Base-by-base conservation (phyloP, 2,888 invertebrate species). In the Spodoptera picta region DNA sequence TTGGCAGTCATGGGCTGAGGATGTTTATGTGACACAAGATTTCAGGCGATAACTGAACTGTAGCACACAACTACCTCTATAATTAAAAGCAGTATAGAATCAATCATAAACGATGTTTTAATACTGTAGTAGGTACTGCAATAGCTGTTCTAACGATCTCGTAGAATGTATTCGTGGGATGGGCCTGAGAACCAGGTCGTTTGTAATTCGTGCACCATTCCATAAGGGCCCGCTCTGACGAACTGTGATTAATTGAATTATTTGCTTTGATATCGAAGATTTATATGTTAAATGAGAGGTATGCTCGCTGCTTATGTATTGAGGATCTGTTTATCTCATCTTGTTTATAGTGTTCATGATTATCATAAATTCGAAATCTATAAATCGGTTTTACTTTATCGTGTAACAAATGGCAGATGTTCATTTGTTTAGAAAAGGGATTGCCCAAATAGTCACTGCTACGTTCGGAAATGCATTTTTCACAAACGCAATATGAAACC, bases 161-260 rank as follows among this genome's bases (percentile, higher is more conserved):
- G 72, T 80, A 81, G 83, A 84, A 83, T 82, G 85, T 77, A 73
- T 80, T 73, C 80, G 82, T 86, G 84, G 86, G 86, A 86, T 86
- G 85, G 83, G 81, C 84, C 64, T 86, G 86, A 58, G 86, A 86
- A 86, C 76, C 75, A 69, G 86, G 86, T 78, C 84, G 79, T 43
- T 73, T 67, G 73, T 77, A 77, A 78, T 76, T 73, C 75, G 67
- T 69, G 56, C 47, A 48, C 4, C 27, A 27, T 19, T 63, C 46
- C n/a, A 50, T 57, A 27, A 68, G 60, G 64, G 58, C 65, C 49
- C 19, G 31, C 31, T 52, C 31, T 52, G 46, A 47, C 31, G 24
- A 42, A n/a, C 27, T 12, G 48, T 31, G 27, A 12, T 27, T 27
- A 12, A 27, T 12, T 27, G 50, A 42, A 66, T 66, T 19, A 64